phyloP scores from a whole-genome alignment of 1,140 invertebrate species.

The Tetranychus urticae region DNA sequence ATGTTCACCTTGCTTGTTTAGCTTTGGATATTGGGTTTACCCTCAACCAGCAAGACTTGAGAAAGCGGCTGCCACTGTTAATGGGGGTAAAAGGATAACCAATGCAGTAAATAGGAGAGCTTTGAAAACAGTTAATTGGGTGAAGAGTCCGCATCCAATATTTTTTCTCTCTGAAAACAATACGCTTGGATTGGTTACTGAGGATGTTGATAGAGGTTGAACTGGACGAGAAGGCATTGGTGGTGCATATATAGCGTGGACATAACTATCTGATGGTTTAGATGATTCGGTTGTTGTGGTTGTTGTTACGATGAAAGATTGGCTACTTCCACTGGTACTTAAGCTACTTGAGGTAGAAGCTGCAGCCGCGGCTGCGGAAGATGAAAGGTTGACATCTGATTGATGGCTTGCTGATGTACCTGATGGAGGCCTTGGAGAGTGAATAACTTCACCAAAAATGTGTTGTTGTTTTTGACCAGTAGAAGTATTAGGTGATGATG shows the following conservation, averaged over 20 bases:
- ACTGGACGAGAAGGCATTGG: constrained; percentile 5
- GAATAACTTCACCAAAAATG: too few species aligned
- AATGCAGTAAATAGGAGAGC: not conserved
- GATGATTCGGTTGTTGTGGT: not conserved
- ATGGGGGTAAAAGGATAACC: constrained; percentile 6
- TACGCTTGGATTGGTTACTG: not conserved
- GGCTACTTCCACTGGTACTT: not conserved
- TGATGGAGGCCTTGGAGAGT: too few species aligned
- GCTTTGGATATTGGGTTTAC: not conserved
- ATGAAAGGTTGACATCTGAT: too few species aligned
- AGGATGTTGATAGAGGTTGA: not conserved
- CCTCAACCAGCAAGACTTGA: not conserved
- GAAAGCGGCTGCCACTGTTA: constrained; percentile 1
- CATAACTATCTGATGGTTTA: not conserved
- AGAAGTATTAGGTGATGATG: too few species aligned
- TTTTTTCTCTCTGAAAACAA: too few species aligned
- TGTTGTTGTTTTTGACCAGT: too few species aligned
- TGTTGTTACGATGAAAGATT: not conserved
- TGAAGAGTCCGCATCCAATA: too few species aligned
- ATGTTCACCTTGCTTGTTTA: too few species aligned
- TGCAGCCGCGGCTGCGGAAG: not conserved
- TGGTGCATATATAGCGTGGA: constrained; percentile 7
- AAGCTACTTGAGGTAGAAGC: not conserved
- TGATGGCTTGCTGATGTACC: too few species aligned
- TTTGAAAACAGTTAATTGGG: not conserved